Conservation (phyloP, 2,113 vertebrate genomes). For the Megaceryle torquata region DNA sequence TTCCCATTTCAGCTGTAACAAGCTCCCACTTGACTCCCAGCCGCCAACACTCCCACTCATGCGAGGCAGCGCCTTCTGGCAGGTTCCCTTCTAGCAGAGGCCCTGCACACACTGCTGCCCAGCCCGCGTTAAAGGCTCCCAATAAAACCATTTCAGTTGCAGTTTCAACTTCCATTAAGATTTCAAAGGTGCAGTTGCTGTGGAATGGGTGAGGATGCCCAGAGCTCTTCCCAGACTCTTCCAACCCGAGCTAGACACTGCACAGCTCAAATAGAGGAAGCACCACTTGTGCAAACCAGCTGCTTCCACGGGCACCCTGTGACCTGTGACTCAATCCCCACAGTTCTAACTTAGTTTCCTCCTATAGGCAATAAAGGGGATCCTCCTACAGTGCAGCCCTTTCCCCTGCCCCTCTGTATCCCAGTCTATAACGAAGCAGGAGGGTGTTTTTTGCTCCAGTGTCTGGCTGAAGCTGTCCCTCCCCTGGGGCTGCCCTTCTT, state of each 20-base stretch:
- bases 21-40: conserved; percentile 31
- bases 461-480: not conserved
- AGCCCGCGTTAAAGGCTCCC: not conserved
- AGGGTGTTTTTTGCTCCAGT: not conserved
- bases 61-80: not conserved
- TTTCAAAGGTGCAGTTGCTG: not conserved
- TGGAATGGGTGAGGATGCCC: not conserved
- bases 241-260: not conserved
- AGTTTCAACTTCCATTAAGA: not conserved
- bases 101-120: not conserved
- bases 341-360: not conserved
- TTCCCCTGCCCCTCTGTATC: not conserved
- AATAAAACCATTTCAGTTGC: not conserved
- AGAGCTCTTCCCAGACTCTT: not conserved
- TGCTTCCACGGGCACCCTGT: not conserved
- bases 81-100: not conserved
- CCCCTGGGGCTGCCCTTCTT: not conserved
- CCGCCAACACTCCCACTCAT: not conserved
- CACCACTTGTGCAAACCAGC: not conserved
- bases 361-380: not conserved
- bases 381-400: not conserved
- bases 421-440: not conserved
- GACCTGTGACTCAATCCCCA: not conserved
- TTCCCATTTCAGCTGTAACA: conserved; percentile 4
- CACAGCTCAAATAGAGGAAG: not conserved